Conservation (phyloP, 2,888 invertebrate genomes). For the Athrips mouffetella region DNA sequence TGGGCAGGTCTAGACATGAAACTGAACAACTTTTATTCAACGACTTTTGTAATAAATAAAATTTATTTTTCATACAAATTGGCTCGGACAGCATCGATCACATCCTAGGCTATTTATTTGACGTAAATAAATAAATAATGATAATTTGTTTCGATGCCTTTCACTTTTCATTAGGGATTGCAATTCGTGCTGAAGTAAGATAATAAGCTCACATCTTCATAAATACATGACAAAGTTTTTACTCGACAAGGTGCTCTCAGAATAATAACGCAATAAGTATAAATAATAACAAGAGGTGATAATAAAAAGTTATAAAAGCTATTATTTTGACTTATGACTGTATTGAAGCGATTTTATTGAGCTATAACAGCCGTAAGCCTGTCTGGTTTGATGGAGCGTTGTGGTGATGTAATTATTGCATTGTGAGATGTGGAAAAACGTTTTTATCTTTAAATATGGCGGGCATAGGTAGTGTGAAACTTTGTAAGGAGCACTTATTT, state of each 20-base stretch:
- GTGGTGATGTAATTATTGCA: constrained; percentile 8
- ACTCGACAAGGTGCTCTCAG: constrained; percentile 3
- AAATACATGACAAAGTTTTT: background rate
- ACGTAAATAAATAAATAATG: too few species aligned
- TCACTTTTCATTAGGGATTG: too few species aligned
- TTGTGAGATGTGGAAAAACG: constrained; percentile 3
- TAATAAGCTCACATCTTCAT: too few species aligned
- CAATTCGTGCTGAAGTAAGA: too few species aligned
- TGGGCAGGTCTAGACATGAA: too few species aligned
- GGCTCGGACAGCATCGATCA: too few species aligned
- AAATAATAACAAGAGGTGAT: background rate
- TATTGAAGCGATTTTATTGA: constrained; percentile 14
- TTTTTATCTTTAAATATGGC: background rate
- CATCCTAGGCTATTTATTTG: too few species aligned
- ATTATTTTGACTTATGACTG: constrained; percentile 17
- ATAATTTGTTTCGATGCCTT: too few species aligned
- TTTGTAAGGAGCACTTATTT: background rate
- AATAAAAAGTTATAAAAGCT: constrained; percentile 11
- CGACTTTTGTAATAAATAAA: too few species aligned
- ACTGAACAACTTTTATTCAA: too few species aligned
- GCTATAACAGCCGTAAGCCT: constrained; percentile 15
- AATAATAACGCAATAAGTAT: background rate
- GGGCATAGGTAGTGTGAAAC: background rate
- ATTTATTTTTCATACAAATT: too few species aligned
- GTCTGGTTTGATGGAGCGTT: constrained; percentile 12